phyloP scores from a whole-genome alignment of 2,113 vertebrate species.

The Indicator maculatus region DNA sequence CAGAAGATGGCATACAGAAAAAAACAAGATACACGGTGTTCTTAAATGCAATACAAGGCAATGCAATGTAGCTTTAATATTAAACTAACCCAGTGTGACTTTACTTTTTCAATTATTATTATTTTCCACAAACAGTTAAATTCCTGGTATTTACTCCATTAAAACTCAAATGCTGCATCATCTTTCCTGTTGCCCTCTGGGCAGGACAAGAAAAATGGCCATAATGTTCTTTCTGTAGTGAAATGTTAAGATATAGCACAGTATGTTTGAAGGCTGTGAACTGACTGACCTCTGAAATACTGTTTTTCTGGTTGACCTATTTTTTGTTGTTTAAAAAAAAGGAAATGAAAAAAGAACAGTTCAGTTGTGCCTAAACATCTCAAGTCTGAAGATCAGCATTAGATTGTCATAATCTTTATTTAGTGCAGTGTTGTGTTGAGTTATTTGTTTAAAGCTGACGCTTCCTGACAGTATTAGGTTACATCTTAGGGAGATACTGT shows the following conservation, averaged over 20 bases:
- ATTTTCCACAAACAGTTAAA: neutral
- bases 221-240: neutral
- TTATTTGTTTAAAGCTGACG: slow-evolving; percentile 47
- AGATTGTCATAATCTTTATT: slow-evolving; percentile 54
- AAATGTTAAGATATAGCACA: neutral
- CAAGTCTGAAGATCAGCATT: slow-evolving; percentile 2
- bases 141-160: neutral
- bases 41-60: neutral
- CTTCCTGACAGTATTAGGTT: slow-evolving; percentile 69
- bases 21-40: neutral
- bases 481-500: slow-evolving; percentile 22
- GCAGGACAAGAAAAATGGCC: neutral
- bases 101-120: neutral
- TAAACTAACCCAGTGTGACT: neutral
- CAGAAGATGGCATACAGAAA: neutral
- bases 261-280: neutral
- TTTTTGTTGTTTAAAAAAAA: neutral
- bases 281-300: neutral
- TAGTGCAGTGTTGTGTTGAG: slow-evolving; percentile 1
- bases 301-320: neutral
- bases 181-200: neutral
- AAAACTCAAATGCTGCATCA: neutral
- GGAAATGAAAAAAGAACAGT: neutral
- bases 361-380: slow-evolving; percentile 5
- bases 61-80: neutral